Evolutionary conservation across 2,888 invertebrate species (phyloP), one percentile per base, ranked within the genome.

Genomic region (Agriopis aurantiaria): DNA sequence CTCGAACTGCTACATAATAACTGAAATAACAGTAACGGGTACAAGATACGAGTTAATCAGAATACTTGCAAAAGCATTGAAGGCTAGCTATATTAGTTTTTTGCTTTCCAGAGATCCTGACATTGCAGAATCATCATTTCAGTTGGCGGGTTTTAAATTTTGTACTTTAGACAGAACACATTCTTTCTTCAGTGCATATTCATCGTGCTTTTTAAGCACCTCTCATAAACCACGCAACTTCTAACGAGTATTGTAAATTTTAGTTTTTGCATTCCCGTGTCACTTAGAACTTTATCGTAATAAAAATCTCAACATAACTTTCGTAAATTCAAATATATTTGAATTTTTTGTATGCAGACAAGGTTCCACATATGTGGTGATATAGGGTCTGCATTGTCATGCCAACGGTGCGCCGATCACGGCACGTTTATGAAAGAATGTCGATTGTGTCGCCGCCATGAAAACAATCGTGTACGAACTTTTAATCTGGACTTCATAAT

Each of bases 391-490:
- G 62, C 63, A 70, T 76, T 76, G 74, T 71, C 65, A 76, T 73
- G 72, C 76, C 67, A 68, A 60, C 63, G 41, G 53, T 48, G 63
- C 59, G 40, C 53, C 63, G 65, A 69, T 57, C 65, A n/a, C 59
- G 59, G 23, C 53, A 67, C 33, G 66, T 67, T 67, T 71, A 71
- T 71, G 66, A 71, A 63, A 49, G 70, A 71, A 71, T 71, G 70
- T 56, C 70, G 49, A 71, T 71, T 71, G 70, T 71, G 55, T 67
- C 33, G 66, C 58, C 58, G 55, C 55, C 55, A 49, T 58, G 12
- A 33, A 49, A 33, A 69, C 61, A 65, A 58, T 57, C 61, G 61
- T 65, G 69, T 55, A 33, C 14, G 45, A 59, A 60, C 41, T 69
- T 65, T 60, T 60, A 60, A 68, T 40, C n/a, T 51, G 17, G 10